These are phyloP conservation scores for Rhimphoctona megacephalus DNA, from an alignment of 2,888 invertebrate species.

Conservation along the genomic window DNA sequence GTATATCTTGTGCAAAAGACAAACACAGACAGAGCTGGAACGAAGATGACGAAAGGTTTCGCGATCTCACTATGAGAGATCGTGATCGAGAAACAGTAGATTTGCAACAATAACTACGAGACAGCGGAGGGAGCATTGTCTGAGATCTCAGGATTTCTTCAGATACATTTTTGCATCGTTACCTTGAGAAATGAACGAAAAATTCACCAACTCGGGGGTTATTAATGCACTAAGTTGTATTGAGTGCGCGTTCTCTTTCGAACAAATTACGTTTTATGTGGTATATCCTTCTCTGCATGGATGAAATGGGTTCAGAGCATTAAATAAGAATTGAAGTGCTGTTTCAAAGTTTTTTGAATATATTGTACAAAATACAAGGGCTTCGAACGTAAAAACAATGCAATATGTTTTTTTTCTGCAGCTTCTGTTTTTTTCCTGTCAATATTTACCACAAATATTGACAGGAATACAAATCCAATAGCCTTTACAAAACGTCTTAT, in stretches of 20 bases:
- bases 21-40: slow-evolving; percentile 1
- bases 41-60: slow-evolving; percentile 61
- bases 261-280: background rate
- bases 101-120: slow-evolving; percentile 47
- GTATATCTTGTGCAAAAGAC: slow-evolving; percentile 19
- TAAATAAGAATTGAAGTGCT: background rate
- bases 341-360: background rate
- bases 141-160: slow-evolving; percentile 44
- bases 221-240: slow-evolving; percentile 34
- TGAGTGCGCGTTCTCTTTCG: slow-evolving; percentile 14
- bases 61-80: slow-evolving; percentile 50
- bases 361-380: background rate
- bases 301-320: background rate
- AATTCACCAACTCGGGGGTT: slow-evolving; percentile 45
- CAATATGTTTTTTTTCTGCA: background rate
- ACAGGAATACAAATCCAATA: too few species aligned
- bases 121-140: slow-evolving; percentile 43
- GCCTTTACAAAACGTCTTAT: background rate
- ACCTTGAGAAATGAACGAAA: slow-evolving; percentile 58
- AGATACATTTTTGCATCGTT: slow-evolving; percentile 43
- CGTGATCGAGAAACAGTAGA: slow-evolving; percentile 62
- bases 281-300: background rate
- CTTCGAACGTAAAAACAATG: background rate
- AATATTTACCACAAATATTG: background rate
- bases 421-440: background rate